Base-by-base conservation (phyloP, 2,888 invertebrate species). In the Cephus pulcher region DNA sequence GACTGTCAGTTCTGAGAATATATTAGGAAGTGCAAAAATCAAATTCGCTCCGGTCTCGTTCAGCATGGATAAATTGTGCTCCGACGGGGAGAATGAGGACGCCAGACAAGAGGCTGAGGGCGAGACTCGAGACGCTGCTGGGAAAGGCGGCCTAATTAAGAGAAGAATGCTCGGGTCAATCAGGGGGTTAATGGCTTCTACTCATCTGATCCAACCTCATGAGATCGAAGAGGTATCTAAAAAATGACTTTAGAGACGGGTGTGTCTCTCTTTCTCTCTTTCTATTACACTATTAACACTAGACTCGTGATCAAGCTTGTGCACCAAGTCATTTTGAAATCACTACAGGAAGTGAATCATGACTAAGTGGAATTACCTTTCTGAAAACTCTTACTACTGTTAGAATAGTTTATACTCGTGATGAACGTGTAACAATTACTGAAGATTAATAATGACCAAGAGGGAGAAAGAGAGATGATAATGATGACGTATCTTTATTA, bases 151-250 rank as follows among this genome's bases (percentile, higher is more conserved):
- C 75, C 85, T 88, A 81, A 90, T 89, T 84, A 90, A 88, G 87
- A 88, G 86, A 85, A 88, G 90, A 85, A 90, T 90, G 90, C 88
- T 91, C 73, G 90, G 90, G 82, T 90, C 90, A 83, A 89, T 91
- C 84, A 89, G 90, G 77, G 90, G 90, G 82, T 86, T 91, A 84
- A 90, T 91, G 86, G 90, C 90, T 80, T 90, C 90, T 76, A 90
- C 89, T 82, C 88, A 89, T 88, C 86, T 90, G 78, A 86, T 90
- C 37, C 89, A 90, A 81, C 83, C 85, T 82, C 86, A 87, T 85
- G 90, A 90, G 84, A 78, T 81, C 82, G 90, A 89, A 75, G 90
- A 90, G 90, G 90, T 90, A 90, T 80, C 78, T 76, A 76, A n/a
- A 56, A 56, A 23, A 56, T 56, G 56, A 56, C 15, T 56, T 9